Evolutionary conservation across 2,797 vertebrate genomes (phyloP), one percentile per base, ranked within the genome.

Genomic region (Rhinella marina): DNA sequence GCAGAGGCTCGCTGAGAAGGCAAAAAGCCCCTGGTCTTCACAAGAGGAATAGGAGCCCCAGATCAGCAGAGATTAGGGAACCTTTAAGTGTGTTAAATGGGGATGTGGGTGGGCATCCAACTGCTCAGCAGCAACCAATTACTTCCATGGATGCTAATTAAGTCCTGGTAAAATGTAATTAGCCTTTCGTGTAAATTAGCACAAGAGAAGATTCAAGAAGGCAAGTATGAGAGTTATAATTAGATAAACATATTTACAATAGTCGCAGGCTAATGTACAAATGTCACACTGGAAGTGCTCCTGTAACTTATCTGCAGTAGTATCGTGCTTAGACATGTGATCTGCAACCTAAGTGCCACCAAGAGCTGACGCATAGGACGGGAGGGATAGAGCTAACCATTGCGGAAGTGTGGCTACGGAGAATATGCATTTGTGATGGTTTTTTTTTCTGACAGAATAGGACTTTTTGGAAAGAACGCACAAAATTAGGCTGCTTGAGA

Each of bases 21-120:
- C 87, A 76, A 54, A 11, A 85, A 90, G 88, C 85, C 92, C 94
- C 91, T 92, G 94, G 93, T 91, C 90, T 89, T 91, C 13, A 88
- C 7, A 90, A 88, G 87, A 92, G 81, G 78, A 87, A 83, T 91
- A 75, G 78, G 27, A 81, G 57, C 57, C 72, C 66, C 72, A 7
- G 59, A 82, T 68, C 62, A 68, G 61, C 59, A 13, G 11, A 48
- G 59, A 59, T 76, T 72, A 52, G 12, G 12, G 72, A 77, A 79
- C 88, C 68, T 82, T 85, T 72, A 76, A 73, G 48, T n/a, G 62
- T 50, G 82, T n/a, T 62, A 52, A 84, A 72, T 84, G 62, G n/a
- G n/a, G n/a, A 32, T 88, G 75, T 84, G 76, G 82, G 82, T 88
- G 87, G 82, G 87, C 54, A 76, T 81, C 23, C 50, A 41, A 81